Evolutionary conservation across 2,797 vertebrate species (phyloP), one percentile per base, ranked within the genome.

Genomic region (Catharus ustulatus): DNA sequence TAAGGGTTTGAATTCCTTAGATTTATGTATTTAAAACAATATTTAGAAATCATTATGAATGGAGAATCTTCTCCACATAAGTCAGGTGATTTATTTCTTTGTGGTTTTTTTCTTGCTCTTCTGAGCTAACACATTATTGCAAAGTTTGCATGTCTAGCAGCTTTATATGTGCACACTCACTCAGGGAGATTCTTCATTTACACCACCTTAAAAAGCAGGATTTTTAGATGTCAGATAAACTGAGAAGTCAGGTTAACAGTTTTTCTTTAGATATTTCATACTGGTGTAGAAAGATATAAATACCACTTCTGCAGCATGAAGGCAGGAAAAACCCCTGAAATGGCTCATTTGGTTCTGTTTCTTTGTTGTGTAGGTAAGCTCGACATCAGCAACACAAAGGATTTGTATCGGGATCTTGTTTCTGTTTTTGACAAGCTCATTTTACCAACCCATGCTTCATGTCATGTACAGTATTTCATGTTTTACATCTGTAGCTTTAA

Each of bases 401-500:
- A 98, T 40, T 97, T 99, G 79, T 99, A 99, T 97, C 98, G 96
- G 55, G 99, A 99, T 94, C 88, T 99, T 69, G 54, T 99, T 95
- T 96, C 94, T 27, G 97, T 98, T 87, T 99, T 99, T 91, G 99
- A 99, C 96, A 99, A 99, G 94, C 98, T 99, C 77, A 98, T 99
- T 49, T 98, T 99, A 87, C 99, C 99, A 24, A 99, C 99, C 6
- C 99, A 99, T 5, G 99, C 98, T 54, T 99, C 98, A 14, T 98
- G 98, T 93, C 99, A 99, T 1, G 98, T 99, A 42, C 99, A 99
- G 91, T 99, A 98, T 96, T 97, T 96, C 69, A 97, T 99, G 91
- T 99, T 99, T 91, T 99, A 99, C 97, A 98, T 99, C 88, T 99
- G 98, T 96, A 99, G 99, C 97, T 99, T 99, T 97, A 99, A 98